Base-by-base conservation (phyloP, 2,888 invertebrate species). In the Epinotia bilunana region DNA sequence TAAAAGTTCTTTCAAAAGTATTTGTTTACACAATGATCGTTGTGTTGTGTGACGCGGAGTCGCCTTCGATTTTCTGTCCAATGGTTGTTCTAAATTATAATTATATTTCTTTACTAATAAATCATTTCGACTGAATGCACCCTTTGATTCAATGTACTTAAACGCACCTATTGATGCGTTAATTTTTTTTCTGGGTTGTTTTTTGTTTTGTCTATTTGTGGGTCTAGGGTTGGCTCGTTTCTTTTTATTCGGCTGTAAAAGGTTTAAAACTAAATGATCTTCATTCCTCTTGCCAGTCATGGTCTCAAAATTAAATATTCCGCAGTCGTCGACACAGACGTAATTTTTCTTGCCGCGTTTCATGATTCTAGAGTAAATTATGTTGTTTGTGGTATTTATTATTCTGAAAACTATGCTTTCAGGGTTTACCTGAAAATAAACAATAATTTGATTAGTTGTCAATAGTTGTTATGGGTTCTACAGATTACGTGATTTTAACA, bases 291-390 rank as follows among this genome's bases (percentile, higher is more conserved):
- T 69, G n/a, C 88, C 76, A 46, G 77, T 78, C 75, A 79, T 84
- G 0, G 83, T 83, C 0, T 76, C 71, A 0, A 80, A 81, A 43
- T 90, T 81, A 1, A 84, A 80, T 6, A 57, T 72, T 0, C 91
- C 91, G 65, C 91, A 91, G n/a, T 88, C 78, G 0, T 83, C 79
- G 0, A 83, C 62, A 55, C 91, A 91, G 0, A 83, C 82, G 63
- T 86, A 91, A 58, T 86, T 90, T 2, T 73, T 83, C 0, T 81
- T 81, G 13, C 80, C 83, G 2, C 73, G 77, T 81, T 83, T 87
- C 92, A 92, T 91, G 5, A 91, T 79, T 83, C 85, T 83, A n/a
- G 91, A 91, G 63, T 88, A 91, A 20, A 90, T 83, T 0, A 91
- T 83, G 18, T 85, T 77, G 62, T 88, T 86, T 6, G 83, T 82